Conservation (phyloP, 2,888 invertebrate genomes). For the Pandemis corylana region DNA sequence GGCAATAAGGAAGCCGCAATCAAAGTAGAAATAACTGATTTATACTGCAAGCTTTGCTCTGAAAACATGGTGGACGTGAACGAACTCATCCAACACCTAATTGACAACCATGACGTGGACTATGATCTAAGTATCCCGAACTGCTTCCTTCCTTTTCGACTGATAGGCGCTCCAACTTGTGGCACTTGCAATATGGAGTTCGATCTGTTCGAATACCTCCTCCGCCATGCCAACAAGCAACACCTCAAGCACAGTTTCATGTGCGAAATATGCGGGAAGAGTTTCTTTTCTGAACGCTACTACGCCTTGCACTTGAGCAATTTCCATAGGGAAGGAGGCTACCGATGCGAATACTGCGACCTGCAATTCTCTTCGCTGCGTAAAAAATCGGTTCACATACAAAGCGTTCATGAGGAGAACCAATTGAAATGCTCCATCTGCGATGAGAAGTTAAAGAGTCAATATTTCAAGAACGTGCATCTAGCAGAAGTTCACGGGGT, state of each 20-base stretch:
- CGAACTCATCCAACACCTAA: slow-evolving; percentile 26
- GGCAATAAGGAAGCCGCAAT: slow-evolving; percentile 35
- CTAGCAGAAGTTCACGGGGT: slow-evolving; percentile 31
- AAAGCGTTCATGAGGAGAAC: slow-evolving; percentile 24
- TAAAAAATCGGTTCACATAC: slow-evolving; percentile 24
- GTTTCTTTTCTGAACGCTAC: slow-evolving; percentile 32
- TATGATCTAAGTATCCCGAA: slow-evolving; percentile 30
- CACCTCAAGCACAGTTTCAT: slow-evolving; percentile 29
- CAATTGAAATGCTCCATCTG: slow-evolving; percentile 23
- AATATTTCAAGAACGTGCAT: slow-evolving; percentile 35
- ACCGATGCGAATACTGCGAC: slow-evolving; percentile 33
- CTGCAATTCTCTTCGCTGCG: slow-evolving; percentile 12
- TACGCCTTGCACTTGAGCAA: slow-evolving; percentile 17
- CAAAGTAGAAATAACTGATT: slow-evolving; percentile 31
- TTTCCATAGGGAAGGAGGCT: slow-evolving; percentile 33
- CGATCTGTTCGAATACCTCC: slow-evolving; percentile 31
- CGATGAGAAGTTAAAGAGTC: slow-evolving; percentile 14
- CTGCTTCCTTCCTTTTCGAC: slow-evolving; percentile 40
- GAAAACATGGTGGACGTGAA: slow-evolving; percentile 1
- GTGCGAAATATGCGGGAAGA: slow-evolving; percentile 38
- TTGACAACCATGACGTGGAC: slow-evolving; percentile 25
- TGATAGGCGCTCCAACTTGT: slow-evolving; percentile 27
- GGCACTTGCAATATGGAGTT: slow-evolving; percentile 30
- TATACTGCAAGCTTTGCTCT: slow-evolving; percentile 34
- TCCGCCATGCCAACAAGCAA: slow-evolving; percentile 35